Base-by-base conservation (phyloP, 2,888 invertebrate species). In the Diarsia dahlii region DNA sequence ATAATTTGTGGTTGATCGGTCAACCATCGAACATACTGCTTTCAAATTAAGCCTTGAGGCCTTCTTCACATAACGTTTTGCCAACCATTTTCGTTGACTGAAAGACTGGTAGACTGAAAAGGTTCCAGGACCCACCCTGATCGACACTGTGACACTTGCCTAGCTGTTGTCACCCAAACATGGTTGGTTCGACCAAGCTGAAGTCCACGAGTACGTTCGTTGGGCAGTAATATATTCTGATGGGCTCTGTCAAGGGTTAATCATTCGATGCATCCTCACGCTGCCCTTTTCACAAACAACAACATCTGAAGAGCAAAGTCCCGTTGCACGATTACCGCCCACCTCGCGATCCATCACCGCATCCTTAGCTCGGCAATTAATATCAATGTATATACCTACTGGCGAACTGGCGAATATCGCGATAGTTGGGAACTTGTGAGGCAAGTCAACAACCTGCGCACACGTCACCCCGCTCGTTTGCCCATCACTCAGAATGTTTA, bases 401-500 rank as follows among this genome's bases (percentile, higher is more conserved):
- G 74, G 74, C 62, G 66, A 28, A 65, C 71, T 80, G 79, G 87
- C 88, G 87, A 86, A 86, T 88, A 80, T 84, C 79, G 69, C 78
- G 80, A 74, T 85, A 64, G 84, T 77, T 63, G 48, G 39, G 62
- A 39, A 62, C 45, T 63, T 45, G 63, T 13, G 45, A 46, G n/a
- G 52, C 65, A 90, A 92, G 95, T 94, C 94, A 94, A 93, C 93
- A 93, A 94, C 94, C 94, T 90, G 90, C 84, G 88, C 86, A 84
- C 89, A 86, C 90, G 91, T 91, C 91, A 90, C 86, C 74, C 75
- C 86, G 89, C 88, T 88, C 89, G 87, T 91, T 91, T 88, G 89
- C 89, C 92, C 93, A 95, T 95, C 95, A 94, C 93, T 95, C 95
- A 94, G 91, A 85, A 91, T 96, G 96, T 96, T 96, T 96, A 96